Conservation (phyloP, 2,113 vertebrate species). For the Tinamus guttatus region DNA sequence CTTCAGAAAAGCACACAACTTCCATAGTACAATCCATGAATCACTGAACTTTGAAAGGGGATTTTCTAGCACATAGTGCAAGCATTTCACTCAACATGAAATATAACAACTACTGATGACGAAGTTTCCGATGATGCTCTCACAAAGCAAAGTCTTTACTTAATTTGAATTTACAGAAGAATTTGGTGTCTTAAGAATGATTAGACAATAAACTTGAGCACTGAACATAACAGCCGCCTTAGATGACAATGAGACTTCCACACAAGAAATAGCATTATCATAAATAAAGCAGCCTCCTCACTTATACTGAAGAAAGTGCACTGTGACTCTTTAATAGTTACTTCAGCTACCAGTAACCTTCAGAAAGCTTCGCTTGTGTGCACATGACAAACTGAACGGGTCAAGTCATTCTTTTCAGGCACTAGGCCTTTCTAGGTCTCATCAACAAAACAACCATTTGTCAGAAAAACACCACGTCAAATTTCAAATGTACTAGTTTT, state of each 20-base stretch:
- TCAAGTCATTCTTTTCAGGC: background rate
- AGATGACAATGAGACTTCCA: background rate
- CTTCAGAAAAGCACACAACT: background rate
- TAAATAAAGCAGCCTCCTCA: background rate
- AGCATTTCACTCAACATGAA: background rate
- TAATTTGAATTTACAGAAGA: background rate
- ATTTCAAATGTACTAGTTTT: background rate
- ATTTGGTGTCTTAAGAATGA: background rate
- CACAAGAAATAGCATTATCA: background rate
- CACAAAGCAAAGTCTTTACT: background rate
- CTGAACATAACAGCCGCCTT: background rate
- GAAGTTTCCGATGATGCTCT: background rate
- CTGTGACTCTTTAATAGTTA: background rate
- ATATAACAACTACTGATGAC: background rate
- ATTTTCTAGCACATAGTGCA: background rate
- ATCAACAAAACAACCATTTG: background rate
- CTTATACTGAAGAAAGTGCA: background rate
- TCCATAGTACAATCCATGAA: background rate
- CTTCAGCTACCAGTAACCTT: background rate
- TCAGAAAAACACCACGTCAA: fast-evolving
- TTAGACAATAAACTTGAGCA: background rate
- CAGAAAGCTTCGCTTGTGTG: background rate
- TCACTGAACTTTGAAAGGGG: background rate
- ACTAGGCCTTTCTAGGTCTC: background rate
- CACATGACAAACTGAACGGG: background rate